phyloP scores from a whole-genome alignment of 1,140 invertebrate species.

The Stratiolaelaps scimitus region DNA sequence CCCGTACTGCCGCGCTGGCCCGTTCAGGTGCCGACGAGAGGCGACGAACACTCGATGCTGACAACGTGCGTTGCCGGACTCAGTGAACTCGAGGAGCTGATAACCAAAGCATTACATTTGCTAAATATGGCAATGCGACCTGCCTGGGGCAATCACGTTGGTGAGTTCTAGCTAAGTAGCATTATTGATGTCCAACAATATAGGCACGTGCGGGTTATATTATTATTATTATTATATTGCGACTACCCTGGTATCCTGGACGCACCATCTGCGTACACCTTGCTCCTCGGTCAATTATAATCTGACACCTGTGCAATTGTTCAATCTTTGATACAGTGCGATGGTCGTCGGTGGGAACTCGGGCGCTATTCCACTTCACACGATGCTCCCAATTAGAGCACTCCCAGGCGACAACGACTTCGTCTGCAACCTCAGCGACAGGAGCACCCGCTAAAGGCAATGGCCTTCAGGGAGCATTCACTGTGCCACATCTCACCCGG shows the following conservation, averaged over 20 bases:
- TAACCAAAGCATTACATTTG: slow-evolving; percentile 8
- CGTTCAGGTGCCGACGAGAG: slow-evolving; percentile 47
- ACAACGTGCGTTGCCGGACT: slow-evolving; percentile 76
- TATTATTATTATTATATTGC: no score
- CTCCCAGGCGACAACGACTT: slow-evolving; percentile 39
- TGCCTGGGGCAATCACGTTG: slow-evolving; percentile 3
- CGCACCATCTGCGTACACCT: no score
- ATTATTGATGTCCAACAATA: no score
- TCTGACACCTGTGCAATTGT: no score
- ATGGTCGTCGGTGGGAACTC: slow-evolving; percentile 55
- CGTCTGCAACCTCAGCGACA: no score
- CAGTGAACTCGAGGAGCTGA: slow-evolving; percentile 36
- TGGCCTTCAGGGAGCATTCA: background rate
- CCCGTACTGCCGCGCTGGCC: slow-evolving; percentile 70
- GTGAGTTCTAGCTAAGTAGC: no score
- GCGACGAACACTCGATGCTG: slow-evolving; percentile 56
- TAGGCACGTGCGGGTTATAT: no score
- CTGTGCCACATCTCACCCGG: background rate
- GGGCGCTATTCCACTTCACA: slow-evolving; percentile 77
- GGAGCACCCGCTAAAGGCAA: background rate
- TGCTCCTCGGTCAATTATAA: background rate
- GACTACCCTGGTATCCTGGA: no score
- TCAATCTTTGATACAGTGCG: slow-evolving; percentile 5
- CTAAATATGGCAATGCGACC: slow-evolving; percentile 25
- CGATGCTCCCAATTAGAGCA: slow-evolving; percentile 68